These are phyloP conservation scores for Rhimphoctona megacephalus DNA, from an alignment of 2,888 invertebrate genomes.

Conservation along the genomic window DNA sequence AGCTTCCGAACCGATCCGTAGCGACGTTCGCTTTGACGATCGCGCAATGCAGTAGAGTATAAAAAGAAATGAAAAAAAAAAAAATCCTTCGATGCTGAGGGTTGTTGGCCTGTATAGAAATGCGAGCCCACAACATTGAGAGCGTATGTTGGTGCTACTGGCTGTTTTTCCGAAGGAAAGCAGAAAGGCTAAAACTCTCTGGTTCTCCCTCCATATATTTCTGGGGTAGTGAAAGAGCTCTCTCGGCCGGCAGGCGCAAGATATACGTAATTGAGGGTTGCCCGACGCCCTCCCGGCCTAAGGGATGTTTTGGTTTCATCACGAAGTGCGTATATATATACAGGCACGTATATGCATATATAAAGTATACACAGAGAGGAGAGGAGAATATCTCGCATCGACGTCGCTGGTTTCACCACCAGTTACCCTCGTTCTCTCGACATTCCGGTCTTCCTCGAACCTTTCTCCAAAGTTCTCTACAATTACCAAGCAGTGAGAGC, in stretches of 20 bases:
- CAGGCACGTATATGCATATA: constrained; percentile 12
- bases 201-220: constrained; percentile 16
- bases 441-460: constrained; percentile 54
- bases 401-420: constrained; percentile 46
- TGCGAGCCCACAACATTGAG: constrained; percentile 39
- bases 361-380: constrained; percentile 21
- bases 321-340: constrained; percentile 68
- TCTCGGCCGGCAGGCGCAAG: constrained; percentile 53
- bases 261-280: constrained; percentile 79
- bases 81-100: constrained; percentile 25
- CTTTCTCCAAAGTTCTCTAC: constrained; percentile 57
- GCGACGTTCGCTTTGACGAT: neutral
- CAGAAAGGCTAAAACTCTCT: constrained; percentile 43
- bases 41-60: constrained; percentile 12
- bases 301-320: constrained; percentile 84
- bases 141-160: constrained; percentile 42
- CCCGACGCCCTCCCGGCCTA: constrained; percentile 76
- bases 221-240: constrained; percentile 41
- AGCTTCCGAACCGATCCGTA: neutral
- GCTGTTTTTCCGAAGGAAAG: constrained; percentile 50
- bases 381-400: constrained; percentile 40
- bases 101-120: constrained; percentile 32
- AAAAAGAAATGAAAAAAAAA: constrained; percentile 17
- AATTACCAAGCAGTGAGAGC: constrained; percentile 72
- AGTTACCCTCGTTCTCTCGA: constrained; percentile 51